Percentiles rank a stretch among this genome's conserved stretches.
These are phyloP conservation scores for Salvelinus namaycush DNA, from an alignment of 2,113 vertebrate species.

Conservation along the genomic window DNA sequence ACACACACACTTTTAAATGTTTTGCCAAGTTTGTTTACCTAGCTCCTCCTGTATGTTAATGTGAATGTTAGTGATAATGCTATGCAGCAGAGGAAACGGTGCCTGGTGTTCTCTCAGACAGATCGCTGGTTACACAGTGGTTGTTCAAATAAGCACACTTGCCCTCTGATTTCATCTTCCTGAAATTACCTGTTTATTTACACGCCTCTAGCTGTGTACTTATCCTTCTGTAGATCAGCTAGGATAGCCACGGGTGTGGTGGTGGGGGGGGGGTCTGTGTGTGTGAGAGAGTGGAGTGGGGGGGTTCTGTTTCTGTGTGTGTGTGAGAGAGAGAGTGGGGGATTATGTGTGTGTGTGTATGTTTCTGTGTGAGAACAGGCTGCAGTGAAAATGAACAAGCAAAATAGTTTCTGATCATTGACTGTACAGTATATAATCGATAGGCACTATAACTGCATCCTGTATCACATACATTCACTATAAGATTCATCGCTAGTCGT, in stretches of 20 bases:
- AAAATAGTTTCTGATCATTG: no score
- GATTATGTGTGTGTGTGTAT: not conserved
- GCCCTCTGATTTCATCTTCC: slow-evolving; percentile 30
- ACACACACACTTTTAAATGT: no score
- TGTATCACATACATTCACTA: no score
- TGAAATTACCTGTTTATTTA: slow-evolving; percentile 44
- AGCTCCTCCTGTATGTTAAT: slow-evolving; percentile 14
- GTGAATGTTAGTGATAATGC: no score
- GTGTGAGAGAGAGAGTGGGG: no score
- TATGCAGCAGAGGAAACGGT: not conserved
- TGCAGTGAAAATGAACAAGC: not conserved
- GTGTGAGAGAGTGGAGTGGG: not conserved
- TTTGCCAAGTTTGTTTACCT: slow-evolving; percentile 25
- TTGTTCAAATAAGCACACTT: slow-evolving; percentile 43
- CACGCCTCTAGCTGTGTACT: slow-evolving; percentile 42
- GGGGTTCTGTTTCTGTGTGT: not conserved
- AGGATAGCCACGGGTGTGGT: not conserved
- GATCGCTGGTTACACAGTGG: slow-evolving; percentile 36
- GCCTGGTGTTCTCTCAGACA: slow-evolving; percentile 28
- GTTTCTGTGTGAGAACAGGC: not conserved
- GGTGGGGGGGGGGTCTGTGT: no score
- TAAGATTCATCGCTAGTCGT: no score
- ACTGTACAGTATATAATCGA: no score
- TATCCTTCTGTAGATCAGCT: slow-evolving; percentile 20
- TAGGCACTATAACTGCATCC: no score